Base-by-base conservation (phyloP, 2,113 vertebrate species). In the Benitochromis conjunctus region DNA sequence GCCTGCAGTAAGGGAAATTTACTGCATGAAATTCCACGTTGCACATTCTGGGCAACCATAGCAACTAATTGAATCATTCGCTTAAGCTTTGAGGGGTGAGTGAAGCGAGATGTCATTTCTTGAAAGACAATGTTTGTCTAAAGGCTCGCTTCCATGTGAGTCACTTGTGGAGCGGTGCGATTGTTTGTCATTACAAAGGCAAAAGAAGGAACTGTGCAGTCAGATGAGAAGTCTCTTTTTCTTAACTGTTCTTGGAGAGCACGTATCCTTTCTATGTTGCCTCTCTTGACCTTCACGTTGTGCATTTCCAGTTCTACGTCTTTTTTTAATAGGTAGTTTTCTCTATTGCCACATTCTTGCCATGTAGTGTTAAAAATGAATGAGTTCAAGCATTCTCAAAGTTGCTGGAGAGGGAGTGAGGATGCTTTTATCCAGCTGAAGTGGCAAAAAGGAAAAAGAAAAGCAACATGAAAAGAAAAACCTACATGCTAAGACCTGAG, bases 21-120 rank as follows among this genome's bases (percentile, higher is more conserved):
- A 82, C 64, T 84, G 89, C 89, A 83, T 81, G 81, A 16, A 38
- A 84, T 93, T 92, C 88, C 85, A 85, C 56, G 82, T 90, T 81
- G 54, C 89, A 91, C 90, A 88, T 93, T 86, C 78, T 89, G 81
- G 82, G 88, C 66, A 91, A 38, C 92, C 86, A 82, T 86, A 82
- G 89, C 77, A 93, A 88, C 91, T 92, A 92, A 94, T 92, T 91
- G 80, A 92, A 88, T 93, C 86, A 87, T 80, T 85, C 29, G 9
- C 81, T 82, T 78, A 84, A 88, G 90, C 85, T 89, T 34, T 46
- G 80, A 89, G 91, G 57, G 16, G 78, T 66, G 91, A 92, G 83
- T 80, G 77, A 83, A 77, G 84, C 62, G 84, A 89, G 12, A 90
- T 91, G 86, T 88, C 87, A 79, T 83, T 85, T 91, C 91, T 91